Evolutionary conservation across 1,140 invertebrate species (phyloP), one percentile per base, ranked within the genome.

Genomic region (Muscidifurax raptorellus): DNA sequence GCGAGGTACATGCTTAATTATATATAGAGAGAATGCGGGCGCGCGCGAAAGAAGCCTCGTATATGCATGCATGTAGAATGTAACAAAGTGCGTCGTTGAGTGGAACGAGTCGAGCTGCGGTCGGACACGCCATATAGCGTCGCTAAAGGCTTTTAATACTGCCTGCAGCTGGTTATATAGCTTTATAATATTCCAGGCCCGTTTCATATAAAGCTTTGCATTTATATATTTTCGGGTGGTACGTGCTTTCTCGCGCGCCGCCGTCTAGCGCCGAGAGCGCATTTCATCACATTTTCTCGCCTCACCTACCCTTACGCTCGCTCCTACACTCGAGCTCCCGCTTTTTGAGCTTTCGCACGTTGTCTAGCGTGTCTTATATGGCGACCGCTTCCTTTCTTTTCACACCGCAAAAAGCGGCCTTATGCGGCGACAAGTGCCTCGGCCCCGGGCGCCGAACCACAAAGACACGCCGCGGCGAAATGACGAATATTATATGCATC

Each of bases 241-340:
- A 59, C 27, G 28, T 81, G 80, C 47, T 74, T 32, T 18, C 30
- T 80, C 9, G 80, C 44, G 6, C 12, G 22, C 2, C 40, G 40
- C 12, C n/a, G 7, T n/a, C 1, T 9, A 27, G 22, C n/a, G 10
- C 25, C 59, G 15, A 32, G 13, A 75, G 52, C 52, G n/a, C 4
- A 64, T 82, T 75, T 75, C 47, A 76, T 82, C 80, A 66, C 30
- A 75, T 76, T 40, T 74, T 72, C 66, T 25, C 27, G 15, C 25
- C 22, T 81, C 67, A 52, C 28, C 28, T 52, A 59, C 47, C 18
- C 47, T 52, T 52, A 27, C 47, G 18, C 67, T 22, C n/a, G 13
- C 30, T 22, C 36, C 40, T 28, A 77, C 59, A 27, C 27, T 2
- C 30, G 59, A 10, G 9, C 1, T 25, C 25, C 5, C 59, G 36